phyloP scores from a whole-genome alignment of 2,888 invertebrate genomes.

The Eilema caniola region DNA sequence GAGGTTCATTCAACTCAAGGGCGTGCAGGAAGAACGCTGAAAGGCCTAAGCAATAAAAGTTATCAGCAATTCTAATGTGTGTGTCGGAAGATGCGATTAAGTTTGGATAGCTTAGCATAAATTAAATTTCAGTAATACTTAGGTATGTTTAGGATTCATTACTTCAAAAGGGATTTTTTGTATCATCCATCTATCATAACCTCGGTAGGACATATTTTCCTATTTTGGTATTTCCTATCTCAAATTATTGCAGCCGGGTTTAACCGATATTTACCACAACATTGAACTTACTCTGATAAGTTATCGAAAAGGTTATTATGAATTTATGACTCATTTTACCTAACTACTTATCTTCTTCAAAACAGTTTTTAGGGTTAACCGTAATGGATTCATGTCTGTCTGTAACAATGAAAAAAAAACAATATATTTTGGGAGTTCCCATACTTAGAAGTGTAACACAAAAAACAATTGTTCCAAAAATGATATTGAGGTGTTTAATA shows the following conservation, averaged over 20 bases:
- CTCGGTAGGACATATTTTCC: not conserved
- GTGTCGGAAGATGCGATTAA: not conserved
- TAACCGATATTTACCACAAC: not conserved
- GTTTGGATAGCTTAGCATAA: not conserved
- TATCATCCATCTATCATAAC: not conserved
- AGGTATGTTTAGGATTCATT: no score
- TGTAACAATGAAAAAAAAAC: no score
- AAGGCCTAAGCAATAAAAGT: conserved; percentile 3
- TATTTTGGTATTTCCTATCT: not conserved
- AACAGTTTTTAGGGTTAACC: no score
- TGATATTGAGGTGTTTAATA: no score
- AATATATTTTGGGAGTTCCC: no score
- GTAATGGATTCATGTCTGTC: no score
- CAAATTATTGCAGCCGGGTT: not conserved
- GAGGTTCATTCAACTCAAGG: conserved; percentile 72
- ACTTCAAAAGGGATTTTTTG: not conserved
- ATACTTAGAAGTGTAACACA: no score
- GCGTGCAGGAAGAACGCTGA: conserved; percentile 13
- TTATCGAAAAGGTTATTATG: not conserved
- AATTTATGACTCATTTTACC: not conserved
- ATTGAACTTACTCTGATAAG: not conserved
- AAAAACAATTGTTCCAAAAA: no score
- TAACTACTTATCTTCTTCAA: not conserved
- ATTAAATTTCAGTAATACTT: not conserved
- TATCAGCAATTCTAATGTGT: conserved; percentile 3